Base-by-base conservation (phyloP, 2,113 vertebrate genomes). In the Orthochromis malagaraziensis region DNA sequence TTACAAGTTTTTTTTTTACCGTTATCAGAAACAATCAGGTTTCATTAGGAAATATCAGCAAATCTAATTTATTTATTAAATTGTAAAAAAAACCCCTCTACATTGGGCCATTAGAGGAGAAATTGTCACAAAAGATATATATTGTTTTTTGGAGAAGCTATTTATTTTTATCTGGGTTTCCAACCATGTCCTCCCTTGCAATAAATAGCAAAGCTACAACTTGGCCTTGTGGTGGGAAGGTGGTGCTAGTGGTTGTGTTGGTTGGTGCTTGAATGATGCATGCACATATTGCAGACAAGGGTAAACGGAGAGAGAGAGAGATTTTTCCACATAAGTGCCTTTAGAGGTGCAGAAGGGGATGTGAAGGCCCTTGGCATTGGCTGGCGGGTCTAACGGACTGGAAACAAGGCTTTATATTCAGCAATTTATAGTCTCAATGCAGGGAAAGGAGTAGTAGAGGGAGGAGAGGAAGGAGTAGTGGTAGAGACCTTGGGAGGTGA, bases 361-460 rank as follows among this genome's bases (percentile, higher is more conserved):
- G 83, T 83, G 92, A 95, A 95, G 91, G 94, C 93, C 94, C 87
- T 91, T 93, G 93, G 94, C 93, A 90, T 91, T 53, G 84, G 94
- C 81, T 85, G 88, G 89, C 70, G 92, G 87, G 79, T 95, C 94
- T 95, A 96, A 96, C 95, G 91, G 95, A 95, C 93, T 93, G 95
- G 95, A 96, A 96, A 96, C 95, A 94, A 94, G 94, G 92, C 93
- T 95, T 95, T 94, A 94, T 94, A 94, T 95, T 95, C 94, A 92
- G 93, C 93, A 95, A 95, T 96, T 96, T 96, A 96, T 95, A 95
- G 92, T 94, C 92, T 91, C 88, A 49, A 88, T 81, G 79, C 86
- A 53, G 87, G 68, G 81, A 87, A 80, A 90, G 88, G 85, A 92
- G 92, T 86, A 80, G 65, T 54, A 82, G 88, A 79, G 47, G 91